Evolutionary conservation across 2,113 vertebrate genomes (phyloP).

Genomic region (Antennarius striatus): DNA sequence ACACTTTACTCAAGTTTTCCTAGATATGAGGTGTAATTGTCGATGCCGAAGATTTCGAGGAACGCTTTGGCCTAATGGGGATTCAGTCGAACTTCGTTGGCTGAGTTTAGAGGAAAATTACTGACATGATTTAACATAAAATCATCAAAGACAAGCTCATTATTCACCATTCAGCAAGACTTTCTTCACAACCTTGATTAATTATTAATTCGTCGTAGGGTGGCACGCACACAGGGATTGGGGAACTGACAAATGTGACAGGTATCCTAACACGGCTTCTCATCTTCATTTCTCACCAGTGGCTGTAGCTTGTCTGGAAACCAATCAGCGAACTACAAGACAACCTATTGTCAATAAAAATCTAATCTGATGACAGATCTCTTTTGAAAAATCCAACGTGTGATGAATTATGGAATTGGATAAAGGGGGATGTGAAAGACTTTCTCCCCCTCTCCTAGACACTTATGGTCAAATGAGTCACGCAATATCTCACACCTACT

Average conservation of each 20-base stretch:
- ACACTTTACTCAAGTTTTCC: constrained; percentile 39
- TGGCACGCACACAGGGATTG: constrained; percentile 29
- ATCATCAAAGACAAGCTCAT: constrained; percentile 63
- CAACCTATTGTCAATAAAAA: constrained; percentile 55
- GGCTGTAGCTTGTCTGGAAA: constrained; percentile 43
- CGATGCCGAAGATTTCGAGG: constrained; percentile 25
- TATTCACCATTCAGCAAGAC: constrained; percentile 54
- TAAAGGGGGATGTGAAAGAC: constrained; percentile 45
- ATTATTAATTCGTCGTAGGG: constrained; percentile 62
- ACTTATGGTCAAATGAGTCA: constrained; percentile 47
- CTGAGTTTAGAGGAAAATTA: constrained; percentile 52
- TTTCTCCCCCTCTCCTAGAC: constrained; percentile 43
- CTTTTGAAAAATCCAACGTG: constrained; percentile 58
- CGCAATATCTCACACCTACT: constrained; percentile 19
- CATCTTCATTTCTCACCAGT: constrained; percentile 58
- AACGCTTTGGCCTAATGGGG: constrained; percentile 26
- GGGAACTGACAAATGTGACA: constrained; percentile 63
- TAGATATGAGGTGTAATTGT: constrained; percentile 26
- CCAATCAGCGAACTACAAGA: constrained; percentile 59
- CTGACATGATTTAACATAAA: constrained; percentile 38
- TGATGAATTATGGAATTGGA: constrained; percentile 67
- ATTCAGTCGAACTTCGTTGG: constrained; percentile 26
- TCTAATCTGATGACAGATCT: constrained; percentile 45
- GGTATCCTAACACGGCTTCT: constrained; percentile 63
- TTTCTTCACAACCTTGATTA: constrained; percentile 52